These are phyloP conservation scores for Emys orbicularis DNA, from an alignment of 2,797 vertebrate species.

Conservation along the genomic window DNA sequence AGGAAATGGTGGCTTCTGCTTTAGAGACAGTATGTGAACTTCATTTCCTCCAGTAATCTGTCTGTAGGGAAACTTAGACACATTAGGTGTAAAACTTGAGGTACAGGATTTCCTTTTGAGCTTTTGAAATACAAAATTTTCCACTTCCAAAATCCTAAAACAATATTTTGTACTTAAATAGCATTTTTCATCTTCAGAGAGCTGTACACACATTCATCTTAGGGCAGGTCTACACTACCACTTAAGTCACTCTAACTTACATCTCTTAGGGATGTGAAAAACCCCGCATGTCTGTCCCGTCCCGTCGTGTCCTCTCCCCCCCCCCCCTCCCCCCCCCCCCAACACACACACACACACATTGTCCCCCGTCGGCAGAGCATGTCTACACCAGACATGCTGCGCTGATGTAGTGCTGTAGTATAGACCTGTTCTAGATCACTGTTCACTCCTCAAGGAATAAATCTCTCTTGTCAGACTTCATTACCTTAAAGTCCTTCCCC, in stretches of 20 bases:
- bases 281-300: too few relatives aligned
- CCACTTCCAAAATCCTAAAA: background rate
- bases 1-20: constrained; percentile 98
- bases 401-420: too few relatives aligned
- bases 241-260: too few relatives aligned
- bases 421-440: background rate
- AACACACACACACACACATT: too few relatives aligned
- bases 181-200: constrained; percentile 39
- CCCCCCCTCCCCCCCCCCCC: too few relatives aligned
- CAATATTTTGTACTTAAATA: constrained; percentile 22
- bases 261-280: too few relatives aligned
- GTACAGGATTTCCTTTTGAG: constrained; percentile 64
- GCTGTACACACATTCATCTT: background rate
- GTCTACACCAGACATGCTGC: too few relatives aligned
- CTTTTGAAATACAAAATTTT: constrained; percentile 47
- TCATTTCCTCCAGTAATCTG: constrained; percentile 47
- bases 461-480: constrained; percentile 34
- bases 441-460: constrained; percentile 25
- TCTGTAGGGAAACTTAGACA: background rate
- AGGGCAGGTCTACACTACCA: background rate
- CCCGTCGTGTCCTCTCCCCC: too few relatives aligned
- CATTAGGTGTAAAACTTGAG: constrained; percentile 19
- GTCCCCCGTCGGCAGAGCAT: too few relatives aligned
- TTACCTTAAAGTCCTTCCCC: constrained; percentile 18
- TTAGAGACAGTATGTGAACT: constrained; percentile 89